Base-by-base conservation (phyloP, 53 echinoderm and acorn worm species). In the Crossaster papposus region DNA sequence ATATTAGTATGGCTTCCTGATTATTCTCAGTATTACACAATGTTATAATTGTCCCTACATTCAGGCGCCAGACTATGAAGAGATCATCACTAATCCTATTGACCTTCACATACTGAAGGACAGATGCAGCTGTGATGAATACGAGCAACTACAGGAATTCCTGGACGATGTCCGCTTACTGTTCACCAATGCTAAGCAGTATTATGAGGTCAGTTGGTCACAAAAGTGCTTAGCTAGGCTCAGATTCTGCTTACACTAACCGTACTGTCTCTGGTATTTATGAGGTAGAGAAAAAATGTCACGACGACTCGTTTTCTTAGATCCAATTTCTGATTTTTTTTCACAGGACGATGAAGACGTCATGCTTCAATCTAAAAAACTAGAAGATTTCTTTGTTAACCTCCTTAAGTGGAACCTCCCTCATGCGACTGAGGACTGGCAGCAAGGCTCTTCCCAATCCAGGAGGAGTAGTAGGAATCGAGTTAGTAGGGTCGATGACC, bases 51-150 rank as follows among this genome's bases (percentile, higher is more conserved):
- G 44, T 28, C 4, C 78, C 44, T 70, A 17, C 54, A 22, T 89
- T 20, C 81, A 95, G 95, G 95, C 91, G 32, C 93, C 93, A 83
- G 71, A 93, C 70, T 95, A 93, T 79, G 89, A 93, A 38, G 91
- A 93, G 35, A 53, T 91, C 55, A 90, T 95, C 54, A 79, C 83
- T 35, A 85, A 87, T n/a, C 95, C 95, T 12, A 87, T 95, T 75
- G 95, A 95, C 34, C 86, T 95, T 4, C 95, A 95, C 58, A 93
- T 93, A 38, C 68, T 95, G 72, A 89, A 93, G 73, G 90, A 85
- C 37, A 91, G 90, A 26, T 91, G 90, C 23, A 54, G 79, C 32
- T 78, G 85, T 17, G 73, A 83, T 4, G 93, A 95, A 10, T 95
- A 95, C 68, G 54, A 90, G 20, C 89, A 54, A 64, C 89, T 86